A percentile compares a stretch with the other conserved stretches of the same genome.
These are phyloP conservation scores for Subacronicta megacephala DNA, from an alignment of 2,888 invertebrate species.

Conservation along the genomic window DNA sequence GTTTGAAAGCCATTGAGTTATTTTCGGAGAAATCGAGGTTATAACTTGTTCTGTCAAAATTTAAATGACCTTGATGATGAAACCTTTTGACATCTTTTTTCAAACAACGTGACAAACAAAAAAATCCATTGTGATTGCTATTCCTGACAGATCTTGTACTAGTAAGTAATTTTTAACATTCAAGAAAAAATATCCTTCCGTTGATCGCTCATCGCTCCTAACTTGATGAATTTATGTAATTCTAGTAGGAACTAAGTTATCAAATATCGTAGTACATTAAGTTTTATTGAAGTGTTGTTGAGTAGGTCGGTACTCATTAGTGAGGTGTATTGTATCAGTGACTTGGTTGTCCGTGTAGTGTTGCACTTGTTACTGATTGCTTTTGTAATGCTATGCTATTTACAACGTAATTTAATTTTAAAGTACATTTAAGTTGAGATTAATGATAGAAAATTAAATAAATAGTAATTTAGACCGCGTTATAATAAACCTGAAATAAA, in stretches of 20 bases:
- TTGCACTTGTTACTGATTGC: constrained; percentile 14
- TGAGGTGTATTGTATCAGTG: constrained; percentile 23
- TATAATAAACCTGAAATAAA: too few relatives aligned
- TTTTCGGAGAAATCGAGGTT: too few relatives aligned
- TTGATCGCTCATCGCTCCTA: constrained; percentile 29
- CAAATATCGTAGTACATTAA: constrained; percentile 59
- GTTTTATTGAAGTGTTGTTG: constrained; percentile 53
- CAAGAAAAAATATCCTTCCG: too few relatives aligned
- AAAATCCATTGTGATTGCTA: too few relatives aligned
- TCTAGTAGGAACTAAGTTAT: constrained; percentile 61
- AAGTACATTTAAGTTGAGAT: constrained; percentile 8
- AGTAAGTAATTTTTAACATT: too few relatives aligned
- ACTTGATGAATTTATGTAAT: constrained; percentile 43
- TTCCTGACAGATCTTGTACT: too few relatives aligned
- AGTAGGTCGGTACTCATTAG: constrained; percentile 56
- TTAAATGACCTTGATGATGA: too few relatives aligned
- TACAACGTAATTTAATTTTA: constrained; percentile 13
- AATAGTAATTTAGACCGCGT: background rate
- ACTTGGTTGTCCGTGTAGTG: constrained; percentile 12
- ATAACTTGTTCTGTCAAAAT: too few relatives aligned
- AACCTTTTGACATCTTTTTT: too few relatives aligned
- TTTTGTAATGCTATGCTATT: constrained; percentile 7
- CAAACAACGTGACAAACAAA: too few relatives aligned
- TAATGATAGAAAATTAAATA: background rate
- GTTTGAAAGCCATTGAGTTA: too few relatives aligned